Base-by-base conservation (phyloP, 2,797 vertebrate genomes). In the Monodelphis domestica region DNA sequence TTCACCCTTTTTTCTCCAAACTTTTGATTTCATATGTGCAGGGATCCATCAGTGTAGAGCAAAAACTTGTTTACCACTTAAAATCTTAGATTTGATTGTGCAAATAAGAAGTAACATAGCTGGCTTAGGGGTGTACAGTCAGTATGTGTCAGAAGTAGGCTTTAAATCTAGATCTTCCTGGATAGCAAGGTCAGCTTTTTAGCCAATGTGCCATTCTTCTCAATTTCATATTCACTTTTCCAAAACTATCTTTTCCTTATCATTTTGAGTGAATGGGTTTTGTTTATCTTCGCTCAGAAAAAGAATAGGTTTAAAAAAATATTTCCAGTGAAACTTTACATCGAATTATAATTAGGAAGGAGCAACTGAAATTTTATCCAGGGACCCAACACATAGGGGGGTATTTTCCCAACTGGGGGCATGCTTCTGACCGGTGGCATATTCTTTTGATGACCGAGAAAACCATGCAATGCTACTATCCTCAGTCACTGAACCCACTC, bases 161-260 rank as follows among this genome's bases (percentile, higher is more conserved):
- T 70, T 29, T 78, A 17, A 78, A 78, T 7, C 45, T 45, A 84
- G 2, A 45, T 24, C n/a, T 84, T 84, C 30, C 38, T 78, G 14
- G 14, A 70, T 70, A 70, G 33, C 63, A 70, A 38, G 14, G n/a
- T 70, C 5, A 38, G 63, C 15, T n/a, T 78, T 38, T 21, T 21
- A 45, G 15, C 2, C n/a, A 78, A 78, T 78, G 63, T 21, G 17
- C 15, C 17, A 45, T 7, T 45, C 63, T 78, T 38, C 17, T 78
- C n/a, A 6, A 84, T 26, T 84, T 45, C 3, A 84, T 92, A 30
- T 88, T 0, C 0, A n/a, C 21, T 5, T 45, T 51, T 87, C 33
- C 90, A 97, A 95, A 92, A 0, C n/a, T 53, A 0, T 87, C 45
- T 89, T 94, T 94, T 55, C 5, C 38, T 95, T 93, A 11, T 54